Evolutionary conservation across 2,797 vertebrate genomes (phyloP), one percentile per base, ranked within the genome.

Genomic region (Crenuchus spilurus): DNA sequence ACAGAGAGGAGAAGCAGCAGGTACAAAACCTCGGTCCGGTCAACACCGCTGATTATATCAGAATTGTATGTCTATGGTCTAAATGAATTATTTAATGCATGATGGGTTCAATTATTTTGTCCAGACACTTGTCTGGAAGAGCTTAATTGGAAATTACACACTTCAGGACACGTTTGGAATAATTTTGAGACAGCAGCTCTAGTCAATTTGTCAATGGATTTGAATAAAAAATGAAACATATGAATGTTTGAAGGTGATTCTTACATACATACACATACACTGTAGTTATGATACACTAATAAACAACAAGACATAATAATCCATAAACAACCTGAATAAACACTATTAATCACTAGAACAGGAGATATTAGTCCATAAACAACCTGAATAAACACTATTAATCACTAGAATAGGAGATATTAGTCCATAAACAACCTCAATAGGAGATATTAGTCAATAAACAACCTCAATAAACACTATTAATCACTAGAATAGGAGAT

Each of bases 281-380:
- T n/a, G n/a, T n/a, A 92, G 93, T 92, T 91, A 91, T 88, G 85
- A 90, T 89, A 87, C 88, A 87, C 84, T 90, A 91, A 91, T 90
- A 85, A 69, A 79, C 79, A 80, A 84, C 82, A 74, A 61, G 78
- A 88, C 86, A 83, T 81, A n/a, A n/a, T n/a, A n/a, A n/a, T n/a
- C n/a, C n/a, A n/a, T n/a, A n/a, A n/a, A n/a, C n/a, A n/a, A n/a
- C n/a, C n/a, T n/a, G n/a, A n/a, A n/a, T n/a, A n/a, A n/a, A n/a
- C n/a, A n/a, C n/a, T n/a, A n/a, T n/a, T n/a, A n/a, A n/a, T n/a
- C n/a, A n/a, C n/a, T n/a, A n/a, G n/a, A n/a, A n/a, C n/a, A n/a
- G n/a, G n/a, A n/a, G n/a, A n/a, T n/a, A n/a, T n/a, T n/a, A n/a
- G n/a, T n/a, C n/a, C n/a, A n/a, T n/a, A n/a, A n/a, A n/a, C n/a